Evolutionary conservation across 2,797 vertebrate genomes (phyloP), one percentile per base, ranked within the genome.

Genomic region (Remorina albescens): DNA sequence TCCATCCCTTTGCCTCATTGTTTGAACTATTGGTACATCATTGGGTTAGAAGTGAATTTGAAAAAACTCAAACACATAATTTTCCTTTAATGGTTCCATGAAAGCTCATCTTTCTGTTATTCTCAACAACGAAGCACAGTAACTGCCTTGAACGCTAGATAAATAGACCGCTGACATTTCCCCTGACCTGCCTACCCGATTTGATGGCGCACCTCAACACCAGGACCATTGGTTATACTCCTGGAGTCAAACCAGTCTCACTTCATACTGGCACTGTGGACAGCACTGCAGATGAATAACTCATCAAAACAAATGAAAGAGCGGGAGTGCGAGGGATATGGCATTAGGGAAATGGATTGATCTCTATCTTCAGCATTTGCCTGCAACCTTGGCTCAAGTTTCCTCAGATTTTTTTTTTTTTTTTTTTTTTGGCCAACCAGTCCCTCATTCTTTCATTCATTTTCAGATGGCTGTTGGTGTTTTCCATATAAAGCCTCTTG

Each of bases 141-240:
- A 42, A 76, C 60, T 62, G n/a, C 65, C 32, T 49, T 71, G 76
- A 82, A 74, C 19, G 65, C 30, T 46, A 19, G 58, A 78, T 57
- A 77, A 75, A 86, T 37, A 34, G 68, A 81, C 41, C 47, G 16
- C 42, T 85, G 71, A 83, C 78, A 83, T 83, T 82, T 72, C 76
- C 44, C 62, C 71, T 53, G 59, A 66, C 1, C 2, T 55, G 47
- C 25, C 64, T 11, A 23, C 36, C 47, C 15, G 41, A 54, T 78
- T 73, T 71, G 74, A 82, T 65, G 44, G 34, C 3, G 1, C 47
- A 42, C 60, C 73, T 59, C 50, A 60, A 64, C 51, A 46, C 5
- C 26, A 36, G 28, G 3, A 37, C 30, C 25, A 19, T 9, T 58
- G 51, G 39, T 49, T 41, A 28, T 60, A 60, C 62, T 54, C 9